phyloP scores from a whole-genome alignment of 2,797 vertebrate genomes.

The Micrastur ruficollis region DNA sequence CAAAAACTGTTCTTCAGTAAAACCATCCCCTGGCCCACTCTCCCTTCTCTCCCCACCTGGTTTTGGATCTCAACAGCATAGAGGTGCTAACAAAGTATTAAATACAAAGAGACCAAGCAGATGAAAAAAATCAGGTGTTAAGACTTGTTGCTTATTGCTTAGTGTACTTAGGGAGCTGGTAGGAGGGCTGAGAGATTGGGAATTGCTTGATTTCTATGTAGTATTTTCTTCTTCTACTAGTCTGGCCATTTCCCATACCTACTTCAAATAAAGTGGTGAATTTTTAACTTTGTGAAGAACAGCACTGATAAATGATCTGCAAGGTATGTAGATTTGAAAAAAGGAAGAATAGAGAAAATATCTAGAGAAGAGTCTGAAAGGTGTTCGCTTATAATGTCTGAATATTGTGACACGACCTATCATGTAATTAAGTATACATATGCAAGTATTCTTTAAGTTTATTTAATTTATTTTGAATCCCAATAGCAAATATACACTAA shows the following conservation, averaged over 20 bases:
- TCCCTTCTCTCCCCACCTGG: neutral
- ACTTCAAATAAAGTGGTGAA: neutral
- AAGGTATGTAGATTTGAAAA: neutral
- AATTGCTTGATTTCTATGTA: neutral
- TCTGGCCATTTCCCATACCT: neutral
- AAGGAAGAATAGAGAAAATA: neutral
- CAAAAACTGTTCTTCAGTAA: neutral
- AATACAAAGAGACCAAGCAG: neutral
- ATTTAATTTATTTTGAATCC: slow-evolving; percentile 63
- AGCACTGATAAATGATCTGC: neutral
- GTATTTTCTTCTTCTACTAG: neutral
- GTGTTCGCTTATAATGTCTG: neutral
- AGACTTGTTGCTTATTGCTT: neutral
- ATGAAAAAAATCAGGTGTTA: neutral
- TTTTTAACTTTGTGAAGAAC: neutral
- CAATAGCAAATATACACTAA: slow-evolving; percentile 67
- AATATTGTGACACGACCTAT: accelerated
- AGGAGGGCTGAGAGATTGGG: neutral
- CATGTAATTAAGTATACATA: neutral
- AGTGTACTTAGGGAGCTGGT: too few relatives aligned
- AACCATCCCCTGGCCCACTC: neutral
- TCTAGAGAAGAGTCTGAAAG: neutral
- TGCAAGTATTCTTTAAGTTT: slow-evolving; percentile 8
- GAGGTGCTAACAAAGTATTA: neutral
- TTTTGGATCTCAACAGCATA: neutral